Evolutionary conservation across 1,140 invertebrate species (phyloP).

Genomic region (Aethina tumida): DNA sequence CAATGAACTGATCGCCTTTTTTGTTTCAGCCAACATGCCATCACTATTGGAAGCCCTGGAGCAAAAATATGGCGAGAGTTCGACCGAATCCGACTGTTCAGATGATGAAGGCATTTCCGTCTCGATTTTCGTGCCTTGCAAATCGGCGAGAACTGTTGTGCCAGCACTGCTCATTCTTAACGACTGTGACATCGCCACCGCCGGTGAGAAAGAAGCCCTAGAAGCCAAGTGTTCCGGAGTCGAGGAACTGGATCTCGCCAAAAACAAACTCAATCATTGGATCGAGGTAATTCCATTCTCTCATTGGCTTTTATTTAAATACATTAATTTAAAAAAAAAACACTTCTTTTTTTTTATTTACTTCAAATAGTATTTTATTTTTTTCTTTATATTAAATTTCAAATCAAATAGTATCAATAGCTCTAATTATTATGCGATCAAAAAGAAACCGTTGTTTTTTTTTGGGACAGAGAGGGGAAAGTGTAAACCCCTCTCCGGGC

Average conservation of each 20-base stretch:
- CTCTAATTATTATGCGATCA: too few species aligned
- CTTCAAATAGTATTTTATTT: too few species aligned
- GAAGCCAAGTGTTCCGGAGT: slow-evolving; percentile 75
- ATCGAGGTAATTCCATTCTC: slow-evolving; percentile 50
- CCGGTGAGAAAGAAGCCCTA: slow-evolving; percentile 68
- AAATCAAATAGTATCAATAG: too few species aligned
- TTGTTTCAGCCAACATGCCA: slow-evolving; percentile 49
- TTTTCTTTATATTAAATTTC: too few species aligned
- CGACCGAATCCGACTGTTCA: slow-evolving; percentile 45
- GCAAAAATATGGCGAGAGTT: slow-evolving; percentile 63
- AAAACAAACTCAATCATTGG: slow-evolving; percentile 80
- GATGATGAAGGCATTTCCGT: slow-evolving; percentile 51
- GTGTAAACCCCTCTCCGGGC: too few species aligned
- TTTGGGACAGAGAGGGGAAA: too few species aligned
- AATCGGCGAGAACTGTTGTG: slow-evolving; percentile 63
- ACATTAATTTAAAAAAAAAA: neutral
- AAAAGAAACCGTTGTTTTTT: too few species aligned
- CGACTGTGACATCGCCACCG: slow-evolving; percentile 76
- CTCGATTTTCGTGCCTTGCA: slow-evolving; percentile 73
- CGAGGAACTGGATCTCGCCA: slow-evolving; percentile 80
- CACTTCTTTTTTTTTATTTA: neutral
- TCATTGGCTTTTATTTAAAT: slow-evolving; percentile 4
- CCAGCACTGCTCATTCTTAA: slow-evolving; percentile 81
- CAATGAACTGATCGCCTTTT: neutral
- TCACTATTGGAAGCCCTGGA: slow-evolving; percentile 75